Percentiles rank a stretch among this genome's conserved stretches.
These are phyloP conservation scores for Garra rufa DNA, from an alignment of 2,113 vertebrate species.

Conservation along the genomic window DNA sequence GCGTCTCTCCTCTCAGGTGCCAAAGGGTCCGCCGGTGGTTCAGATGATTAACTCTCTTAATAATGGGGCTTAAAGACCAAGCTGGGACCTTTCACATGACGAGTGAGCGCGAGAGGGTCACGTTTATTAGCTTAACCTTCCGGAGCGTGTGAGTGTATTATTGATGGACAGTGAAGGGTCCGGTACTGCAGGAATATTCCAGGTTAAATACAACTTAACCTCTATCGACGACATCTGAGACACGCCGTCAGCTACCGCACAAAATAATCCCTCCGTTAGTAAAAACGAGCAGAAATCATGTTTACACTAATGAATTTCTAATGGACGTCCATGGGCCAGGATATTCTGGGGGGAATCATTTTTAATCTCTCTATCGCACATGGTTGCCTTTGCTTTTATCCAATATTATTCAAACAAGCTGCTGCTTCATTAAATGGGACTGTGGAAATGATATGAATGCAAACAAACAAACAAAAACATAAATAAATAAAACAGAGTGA, in stretches of 20 bases:
- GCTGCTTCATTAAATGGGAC: not conserved
- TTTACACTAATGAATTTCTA: not conserved
- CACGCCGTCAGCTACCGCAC: not conserved
- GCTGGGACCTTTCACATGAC: conserved; percentile 17
- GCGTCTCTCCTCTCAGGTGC: not conserved
- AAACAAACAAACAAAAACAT: not conserved
- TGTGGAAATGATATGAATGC: not conserved
- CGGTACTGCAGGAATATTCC: not conserved
- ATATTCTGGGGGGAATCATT: not conserved
- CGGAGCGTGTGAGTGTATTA: not conserved
- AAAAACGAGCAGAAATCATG: not conserved
- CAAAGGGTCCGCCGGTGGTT: not conserved
- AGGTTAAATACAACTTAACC: conserved; percentile 36
- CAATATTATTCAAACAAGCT: not conserved
- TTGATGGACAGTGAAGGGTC: conserved; percentile 13
- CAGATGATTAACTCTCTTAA: conserved; percentile 35
- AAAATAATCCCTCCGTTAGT: not conserved
- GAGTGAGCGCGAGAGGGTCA: not conserved
- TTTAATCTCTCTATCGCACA: not conserved
- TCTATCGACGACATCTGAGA: not conserved
- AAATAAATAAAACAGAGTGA: not conserved
- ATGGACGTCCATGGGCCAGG: not conserved
- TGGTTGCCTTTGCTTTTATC: not conserved
- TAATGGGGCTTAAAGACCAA: conserved; percentile 36
- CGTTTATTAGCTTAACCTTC: conserved; percentile 41